Conservation (phyloP, 2,888 invertebrate species). For the Drosophila neotestacea region DNA sequence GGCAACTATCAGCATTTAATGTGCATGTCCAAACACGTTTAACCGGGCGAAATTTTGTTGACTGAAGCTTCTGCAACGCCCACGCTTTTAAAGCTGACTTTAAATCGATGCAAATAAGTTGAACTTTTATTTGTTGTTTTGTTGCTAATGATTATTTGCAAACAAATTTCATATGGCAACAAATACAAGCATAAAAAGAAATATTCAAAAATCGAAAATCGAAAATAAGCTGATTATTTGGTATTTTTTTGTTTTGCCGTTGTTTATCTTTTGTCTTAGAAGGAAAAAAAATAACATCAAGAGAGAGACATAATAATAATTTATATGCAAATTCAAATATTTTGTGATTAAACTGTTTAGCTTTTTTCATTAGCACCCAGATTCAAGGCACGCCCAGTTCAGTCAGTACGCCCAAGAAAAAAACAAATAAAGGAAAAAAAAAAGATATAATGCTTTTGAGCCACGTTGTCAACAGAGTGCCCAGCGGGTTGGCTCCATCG, state of each 20-base stretch:
- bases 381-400: constrained; percentile 20
- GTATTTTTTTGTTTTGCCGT: constrained; percentile 17
- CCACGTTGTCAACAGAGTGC: constrained; percentile 38
- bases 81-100: constrained; percentile 40
- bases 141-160: constrained; percentile 19
- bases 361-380: constrained; percentile 73
- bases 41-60: constrained; percentile 23
- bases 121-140: constrained; percentile 21
- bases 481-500: constrained; percentile 35
- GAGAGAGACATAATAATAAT: constrained; percentile 52
- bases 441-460: constrained; percentile 6
- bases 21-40: constrained; percentile 44
- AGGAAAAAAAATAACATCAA: neutral
- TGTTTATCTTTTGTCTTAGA: constrained; percentile 36
- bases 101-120: constrained; percentile 52
- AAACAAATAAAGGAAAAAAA: neutral
- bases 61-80: constrained; percentile 41
- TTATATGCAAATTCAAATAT: constrained; percentile 73
- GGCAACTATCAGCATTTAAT: constrained; percentile 15
- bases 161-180: constrained; percentile 10
- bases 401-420: neutral
- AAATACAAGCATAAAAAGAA: constrained; percentile 6
- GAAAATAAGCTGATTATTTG: constrained; percentile 66
- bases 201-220: constrained; percentile 20
- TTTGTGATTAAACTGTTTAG: constrained; percentile 75